These are phyloP conservation scores for Montipora foliosa DNA, from an alignment of 64 coral and sea anemone genomes.

Conservation along the genomic window DNA sequence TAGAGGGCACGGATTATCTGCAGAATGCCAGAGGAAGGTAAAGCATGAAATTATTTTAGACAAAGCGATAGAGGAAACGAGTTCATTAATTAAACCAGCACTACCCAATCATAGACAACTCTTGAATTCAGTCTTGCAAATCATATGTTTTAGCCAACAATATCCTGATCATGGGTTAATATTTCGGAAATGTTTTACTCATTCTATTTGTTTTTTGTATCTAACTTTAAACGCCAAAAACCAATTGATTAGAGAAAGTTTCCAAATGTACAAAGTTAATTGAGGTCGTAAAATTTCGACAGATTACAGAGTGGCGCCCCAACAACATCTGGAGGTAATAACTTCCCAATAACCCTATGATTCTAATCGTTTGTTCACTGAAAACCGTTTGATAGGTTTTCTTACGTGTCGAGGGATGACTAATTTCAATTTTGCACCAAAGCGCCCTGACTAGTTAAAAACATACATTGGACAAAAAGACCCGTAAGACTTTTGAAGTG, in stretches of 20 bases:
- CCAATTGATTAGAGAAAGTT: too few species aligned
- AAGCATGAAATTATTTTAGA: too few species aligned
- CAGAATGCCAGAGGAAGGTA: slow-evolving; percentile 15
- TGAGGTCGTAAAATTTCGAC: too few species aligned
- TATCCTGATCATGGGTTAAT: too few species aligned
- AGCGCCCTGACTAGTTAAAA: not conserved
- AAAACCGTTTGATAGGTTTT: not conserved
- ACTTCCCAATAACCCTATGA: not conserved
- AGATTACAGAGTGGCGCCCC: not conserved
- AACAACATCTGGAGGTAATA: slow-evolving; percentile 2
- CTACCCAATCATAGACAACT: not conserved
- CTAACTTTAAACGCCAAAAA: too few species aligned
- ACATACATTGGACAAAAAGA: not conserved
- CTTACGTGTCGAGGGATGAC: not conserved
- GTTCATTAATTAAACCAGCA: not conserved
- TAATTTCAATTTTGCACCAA: not conserved
- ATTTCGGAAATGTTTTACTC: too few species aligned
- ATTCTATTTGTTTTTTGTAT: too few species aligned
- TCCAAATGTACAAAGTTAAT: too few species aligned
- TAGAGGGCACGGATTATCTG: not conserved
- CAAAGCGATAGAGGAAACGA: not conserved
- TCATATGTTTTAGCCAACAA: not conserved
- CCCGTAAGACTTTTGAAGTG: too few species aligned
- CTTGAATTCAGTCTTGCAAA: not conserved
- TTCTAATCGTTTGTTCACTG: not conserved